Base-by-base conservation (phyloP, 1,140 invertebrate species). In the Neodiprion lecontei region DNA sequence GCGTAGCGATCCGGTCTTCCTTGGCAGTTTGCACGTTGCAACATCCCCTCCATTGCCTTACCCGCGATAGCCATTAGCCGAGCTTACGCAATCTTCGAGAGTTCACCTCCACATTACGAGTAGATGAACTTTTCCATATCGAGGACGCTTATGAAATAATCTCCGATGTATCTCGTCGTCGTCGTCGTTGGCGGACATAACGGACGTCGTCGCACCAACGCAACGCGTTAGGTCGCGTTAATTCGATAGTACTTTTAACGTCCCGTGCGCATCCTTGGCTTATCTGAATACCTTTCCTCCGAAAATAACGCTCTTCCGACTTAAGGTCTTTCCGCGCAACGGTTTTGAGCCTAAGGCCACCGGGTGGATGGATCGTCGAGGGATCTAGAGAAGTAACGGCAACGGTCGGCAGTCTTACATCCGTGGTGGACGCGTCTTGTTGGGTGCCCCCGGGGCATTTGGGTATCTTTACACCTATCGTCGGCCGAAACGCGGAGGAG, bases 101-200 rank as follows among this genome's bases (percentile, higher is more conserved):
- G 79, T 79, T 83, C 78, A 79, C 76, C 66, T 75, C 74, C 14
- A 65, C 72, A 66, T 65, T 72, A 77, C 72, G 73, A 82, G 76
- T 78, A 76, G 80, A 81, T 83, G 82, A 81, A 83, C 84, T 85
- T 85, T 85, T 85, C 84, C 83, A 79, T 82, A 86, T 84, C 80
- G 83, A 75, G 84, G 82, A 85, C 80, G 82, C 82, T 86, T 86
- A 83, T 85, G 84, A 86, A 86, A 86, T 84, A 86, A 86, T 84
- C 80, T 80, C 76, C 72, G 61, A 75, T 76, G 79, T 80, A 84
- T 83, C 48, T 47, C n/a, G 12, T 40, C 28, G 28, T 61, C 53
- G n/a, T 47, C n/a, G 12, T 40, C 1, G 28, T 61, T 9, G n/a
- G 53, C 53, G 53, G 53, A 61, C n/a, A 61, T 61, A 61, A 61